Evolutionary conservation across 2,797 vertebrate genomes (phyloP).

Genomic region (Notamacropus eugenii): DNA sequence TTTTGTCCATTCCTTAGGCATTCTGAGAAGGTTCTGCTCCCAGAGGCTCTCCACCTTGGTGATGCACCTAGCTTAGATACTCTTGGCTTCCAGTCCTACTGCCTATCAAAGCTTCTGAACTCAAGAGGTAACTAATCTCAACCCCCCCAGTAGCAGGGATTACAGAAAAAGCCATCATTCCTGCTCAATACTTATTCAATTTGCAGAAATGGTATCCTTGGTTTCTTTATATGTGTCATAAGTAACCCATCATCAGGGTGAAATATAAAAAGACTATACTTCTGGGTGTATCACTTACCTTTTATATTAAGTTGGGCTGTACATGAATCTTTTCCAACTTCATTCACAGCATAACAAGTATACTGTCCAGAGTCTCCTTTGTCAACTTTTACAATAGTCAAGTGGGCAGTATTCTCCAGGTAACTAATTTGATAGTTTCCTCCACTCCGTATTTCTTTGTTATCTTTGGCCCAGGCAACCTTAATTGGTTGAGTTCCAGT

Average conservation of each 20-base stretch:
- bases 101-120: background rate
- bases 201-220: background rate
- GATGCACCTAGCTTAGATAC: background rate
- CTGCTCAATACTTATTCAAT: background rate
- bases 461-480: constrained; percentile 96
- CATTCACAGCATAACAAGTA: constrained; percentile 93
- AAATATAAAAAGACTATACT: background rate
- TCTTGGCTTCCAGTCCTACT: background rate
- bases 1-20: background rate
- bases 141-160: background rate
- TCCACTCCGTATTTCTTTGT: constrained; percentile 94
- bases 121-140: background rate
- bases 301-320: constrained; percentile 92
- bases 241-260: background rate
- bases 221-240: background rate
- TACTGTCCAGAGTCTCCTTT: constrained; percentile 92
- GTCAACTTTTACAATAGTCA: constrained; percentile 92
- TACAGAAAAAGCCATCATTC: background rate
- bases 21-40: background rate
- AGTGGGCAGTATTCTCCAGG: constrained; percentile 89
- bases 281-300: constrained; percentile 86
- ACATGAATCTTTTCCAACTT: constrained; percentile 95
- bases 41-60: background rate
- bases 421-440: constrained; percentile 95
- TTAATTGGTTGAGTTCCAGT: constrained; percentile 94